These are phyloP conservation scores for Araneus ventricosus DNA, from an alignment of 1,140 invertebrate genomes.

Conservation along the genomic window DNA sequence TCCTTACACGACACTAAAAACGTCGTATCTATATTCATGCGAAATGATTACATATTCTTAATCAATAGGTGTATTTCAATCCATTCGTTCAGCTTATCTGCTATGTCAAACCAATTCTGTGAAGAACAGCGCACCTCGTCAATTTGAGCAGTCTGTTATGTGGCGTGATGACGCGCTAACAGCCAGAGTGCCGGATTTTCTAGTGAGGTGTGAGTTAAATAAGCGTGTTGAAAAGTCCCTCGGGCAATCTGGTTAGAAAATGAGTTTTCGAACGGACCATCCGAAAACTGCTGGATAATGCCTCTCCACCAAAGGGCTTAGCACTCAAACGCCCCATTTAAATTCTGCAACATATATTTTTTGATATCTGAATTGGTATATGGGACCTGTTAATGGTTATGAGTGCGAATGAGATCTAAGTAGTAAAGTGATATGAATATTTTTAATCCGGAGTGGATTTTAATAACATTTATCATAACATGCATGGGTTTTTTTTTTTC, in stretches of 20 bases:
- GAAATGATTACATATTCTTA: not conserved
- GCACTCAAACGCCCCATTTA: not conserved
- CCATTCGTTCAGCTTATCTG: not conserved
- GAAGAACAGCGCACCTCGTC: not conserved
- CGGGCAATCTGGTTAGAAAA: constrained; percentile 19
- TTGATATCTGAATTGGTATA: not conserved
- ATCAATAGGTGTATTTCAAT: not conserved
- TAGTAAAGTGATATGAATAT: too few species aligned
- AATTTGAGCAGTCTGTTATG: not conserved
- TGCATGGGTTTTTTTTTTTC: too few species aligned
- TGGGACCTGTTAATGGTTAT: not conserved
- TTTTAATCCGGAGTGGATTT: too few species aligned
- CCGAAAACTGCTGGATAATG: not conserved
- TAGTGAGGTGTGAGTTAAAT: constrained; percentile 3
- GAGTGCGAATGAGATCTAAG: too few species aligned
- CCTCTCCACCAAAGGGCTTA: not conserved
- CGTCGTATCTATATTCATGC: not conserved
- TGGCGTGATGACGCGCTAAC: not conserved
- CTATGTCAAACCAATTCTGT: not conserved
- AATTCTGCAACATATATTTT: not conserved
- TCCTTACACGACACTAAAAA: not conserved
- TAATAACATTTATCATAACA: too few species aligned
- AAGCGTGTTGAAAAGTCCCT: constrained; percentile 7
- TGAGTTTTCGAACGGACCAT: constrained; percentile 5
- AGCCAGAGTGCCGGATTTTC: not conserved